These are phyloP conservation scores for Troides helena DNA, from an alignment of 2,888 invertebrate species.

Conservation along the genomic window DNA sequence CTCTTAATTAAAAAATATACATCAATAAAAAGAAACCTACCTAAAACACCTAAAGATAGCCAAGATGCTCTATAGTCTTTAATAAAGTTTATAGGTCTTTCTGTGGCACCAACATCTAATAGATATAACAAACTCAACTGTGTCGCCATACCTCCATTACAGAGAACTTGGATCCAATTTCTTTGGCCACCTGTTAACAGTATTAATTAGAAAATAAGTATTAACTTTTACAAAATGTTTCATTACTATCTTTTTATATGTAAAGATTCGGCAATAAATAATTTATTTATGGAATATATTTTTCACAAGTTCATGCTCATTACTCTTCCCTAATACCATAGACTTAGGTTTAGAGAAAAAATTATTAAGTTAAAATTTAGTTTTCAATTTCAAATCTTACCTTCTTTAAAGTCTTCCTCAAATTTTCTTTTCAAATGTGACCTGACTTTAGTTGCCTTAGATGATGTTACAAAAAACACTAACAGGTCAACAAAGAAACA, in stretches of 20 bases:
- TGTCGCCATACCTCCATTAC: slow-evolving; percentile 93
- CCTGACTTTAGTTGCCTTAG: slow-evolving; percentile 89
- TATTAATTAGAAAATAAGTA: not conserved
- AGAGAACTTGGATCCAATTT: slow-evolving; percentile 94
- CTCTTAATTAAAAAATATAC: too few species aligned
- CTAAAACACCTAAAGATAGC: slow-evolving; percentile 89
- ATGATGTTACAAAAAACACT: slow-evolving; percentile 89
- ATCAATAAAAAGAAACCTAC: slow-evolving; percentile 53
- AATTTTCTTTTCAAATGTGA: slow-evolving; percentile 83
- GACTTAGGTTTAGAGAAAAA: not conserved
- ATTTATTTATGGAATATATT: too few species aligned
- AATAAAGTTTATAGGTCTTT: slow-evolving; percentile 88
- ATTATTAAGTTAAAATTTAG: not conserved
- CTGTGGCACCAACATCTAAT: slow-evolving; percentile 88
- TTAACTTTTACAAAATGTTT: too few species aligned
- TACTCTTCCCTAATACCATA: too few species aligned
- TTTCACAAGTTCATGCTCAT: too few species aligned
- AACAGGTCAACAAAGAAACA: slow-evolving; percentile 87
- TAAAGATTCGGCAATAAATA: too few species aligned
- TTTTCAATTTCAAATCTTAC: slow-evolving; percentile 55
- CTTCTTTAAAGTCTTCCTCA: slow-evolving; percentile 90
- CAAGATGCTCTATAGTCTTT: slow-evolving; percentile 89
- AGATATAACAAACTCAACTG: slow-evolving; percentile 88
- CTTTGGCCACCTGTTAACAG: slow-evolving; percentile 87
- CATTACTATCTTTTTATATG: too few species aligned